Conservation (phyloP, 2,113 vertebrate genomes). For the Azemiops feae region DNA sequence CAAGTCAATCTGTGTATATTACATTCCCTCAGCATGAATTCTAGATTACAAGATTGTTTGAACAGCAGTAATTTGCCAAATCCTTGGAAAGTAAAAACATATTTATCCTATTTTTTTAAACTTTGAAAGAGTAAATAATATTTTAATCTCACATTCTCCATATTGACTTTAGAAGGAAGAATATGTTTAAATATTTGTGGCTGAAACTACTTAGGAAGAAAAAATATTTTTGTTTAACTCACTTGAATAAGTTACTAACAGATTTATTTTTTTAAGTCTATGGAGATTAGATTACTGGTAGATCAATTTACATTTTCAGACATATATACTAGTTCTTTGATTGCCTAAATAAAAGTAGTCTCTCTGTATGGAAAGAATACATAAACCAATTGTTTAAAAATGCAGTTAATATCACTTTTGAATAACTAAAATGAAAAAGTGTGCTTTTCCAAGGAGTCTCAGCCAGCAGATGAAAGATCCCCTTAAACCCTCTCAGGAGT, state of each 20-base stretch:
- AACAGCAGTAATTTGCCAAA: background rate
- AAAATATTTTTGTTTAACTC: background rate
- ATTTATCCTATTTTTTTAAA: background rate
- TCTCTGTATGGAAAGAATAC: slow-evolving; percentile 34
- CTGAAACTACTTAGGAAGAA: background rate
- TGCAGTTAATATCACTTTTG: slow-evolving; percentile 42
- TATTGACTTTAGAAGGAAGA: background rate
- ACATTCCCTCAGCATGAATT: background rate
- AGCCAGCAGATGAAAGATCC: slow-evolving; percentile 64
- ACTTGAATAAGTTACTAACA: background rate
- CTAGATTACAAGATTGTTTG: background rate
- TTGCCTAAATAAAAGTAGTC: slow-evolving; percentile 34
- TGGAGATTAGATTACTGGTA: slow-evolving; percentile 10
- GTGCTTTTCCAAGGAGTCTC: slow-evolving; percentile 55
- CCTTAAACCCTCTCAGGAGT: slow-evolving; percentile 70
- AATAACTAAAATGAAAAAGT: slow-evolving; percentile 54
- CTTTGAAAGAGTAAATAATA: background rate
- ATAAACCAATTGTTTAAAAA: slow-evolving; percentile 37
- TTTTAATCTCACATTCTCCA: background rate
- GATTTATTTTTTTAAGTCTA: background rate
- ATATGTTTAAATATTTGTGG: slow-evolving; percentile 7
- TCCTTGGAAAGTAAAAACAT: background rate
- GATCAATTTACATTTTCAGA: slow-evolving; percentile 31
- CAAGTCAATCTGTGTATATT: background rate
- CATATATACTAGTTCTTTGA: slow-evolving; percentile 24